Base-by-base conservation (phyloP, 53 echinoderm and acorn worm genomes). In the Arbacia lixula region DNA sequence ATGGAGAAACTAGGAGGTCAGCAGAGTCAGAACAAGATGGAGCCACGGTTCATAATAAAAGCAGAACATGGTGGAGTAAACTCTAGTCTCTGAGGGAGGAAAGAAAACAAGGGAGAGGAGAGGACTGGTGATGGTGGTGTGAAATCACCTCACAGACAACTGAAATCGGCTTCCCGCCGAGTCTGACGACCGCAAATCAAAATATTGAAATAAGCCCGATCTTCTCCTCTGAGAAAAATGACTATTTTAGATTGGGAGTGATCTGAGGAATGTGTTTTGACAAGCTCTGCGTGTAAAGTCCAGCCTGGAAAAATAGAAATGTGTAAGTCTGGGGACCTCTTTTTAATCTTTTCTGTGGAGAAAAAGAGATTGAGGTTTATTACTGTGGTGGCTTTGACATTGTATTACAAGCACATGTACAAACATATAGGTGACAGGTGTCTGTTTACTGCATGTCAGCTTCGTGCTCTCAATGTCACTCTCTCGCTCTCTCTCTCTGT, bases 241-340 rank as follows among this genome's bases (percentile, higher is more conserved):
- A 40, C 60, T 77, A 56, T 39, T 77, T 36, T 38, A 60, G 60
- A 77, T 57, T 60, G 77, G 36, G 37, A 60, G 77, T 77, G 77
- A 77, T 57, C 1, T 56, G 37, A 58, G 60, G 75, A 77, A 77
- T 77, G 77, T 77, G 57, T 77, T 77, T 58, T 77, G 69, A 69
- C 69, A 69, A 20, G 69, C 69, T 27, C 43, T 69, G 69, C 69
- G 69, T 69, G 69, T 69, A 69, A 41, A 69, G 69, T 27, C 46
- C 28, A 43, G 40, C 69, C 69, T 35, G 43, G 46, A 42, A 69
- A 69, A 69, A 69, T 69, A 69, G 41, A 69, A 69, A 69, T 43
- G 36, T 69, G 43, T 69, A 42, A 62, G 25, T 42, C 41, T 35
- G 69, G 69, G 69, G n/a, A 69, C 36, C 40, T 69, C n/a, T n/a